These are phyloP conservation scores for Delphinapterus leucas DNA, from an alignment of 2,113 vertebrate species.

Conservation along the genomic window DNA sequence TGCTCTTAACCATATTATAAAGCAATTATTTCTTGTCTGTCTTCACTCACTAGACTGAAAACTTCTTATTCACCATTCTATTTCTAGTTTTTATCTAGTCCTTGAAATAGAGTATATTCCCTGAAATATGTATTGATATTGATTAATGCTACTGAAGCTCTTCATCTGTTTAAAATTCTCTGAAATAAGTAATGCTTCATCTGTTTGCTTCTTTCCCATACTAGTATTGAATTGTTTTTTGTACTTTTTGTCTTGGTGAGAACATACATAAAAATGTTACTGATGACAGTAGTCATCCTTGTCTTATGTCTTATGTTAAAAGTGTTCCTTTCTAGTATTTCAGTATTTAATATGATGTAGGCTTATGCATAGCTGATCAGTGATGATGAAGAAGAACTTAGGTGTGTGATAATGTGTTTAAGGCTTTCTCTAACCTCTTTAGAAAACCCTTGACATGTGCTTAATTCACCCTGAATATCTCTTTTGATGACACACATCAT, in stretches of 20 bases:
- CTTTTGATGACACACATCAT: not conserved
- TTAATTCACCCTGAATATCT: not conserved
- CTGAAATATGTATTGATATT: not conserved
- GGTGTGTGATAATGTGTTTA: not conserved
- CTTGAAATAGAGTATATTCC: not conserved
- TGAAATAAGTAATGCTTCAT: not conserved
- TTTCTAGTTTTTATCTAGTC: not conserved
- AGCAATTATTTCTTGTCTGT: not conserved
- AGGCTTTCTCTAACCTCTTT: not conserved
- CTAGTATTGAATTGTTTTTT: not conserved
- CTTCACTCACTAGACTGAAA: slow-evolving; percentile 6
- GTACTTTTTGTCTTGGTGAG: not conserved
- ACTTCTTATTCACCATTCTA: not conserved
- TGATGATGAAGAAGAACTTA: not conserved
- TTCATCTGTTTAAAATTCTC: not conserved
- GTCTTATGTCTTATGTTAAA: not conserved
- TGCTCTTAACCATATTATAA: not conserved
- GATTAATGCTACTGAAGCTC: not conserved
- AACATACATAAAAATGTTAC: not conserved
- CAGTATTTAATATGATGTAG: not conserved
- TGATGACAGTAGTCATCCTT: not conserved
- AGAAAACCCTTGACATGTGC: not conserved
- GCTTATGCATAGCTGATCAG: not conserved
- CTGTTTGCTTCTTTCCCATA: not conserved
- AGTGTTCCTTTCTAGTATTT: not conserved